These are phyloP conservation scores for Hemiprocne comata DNA, from an alignment of 2,113 vertebrate species.

Conservation along the genomic window DNA sequence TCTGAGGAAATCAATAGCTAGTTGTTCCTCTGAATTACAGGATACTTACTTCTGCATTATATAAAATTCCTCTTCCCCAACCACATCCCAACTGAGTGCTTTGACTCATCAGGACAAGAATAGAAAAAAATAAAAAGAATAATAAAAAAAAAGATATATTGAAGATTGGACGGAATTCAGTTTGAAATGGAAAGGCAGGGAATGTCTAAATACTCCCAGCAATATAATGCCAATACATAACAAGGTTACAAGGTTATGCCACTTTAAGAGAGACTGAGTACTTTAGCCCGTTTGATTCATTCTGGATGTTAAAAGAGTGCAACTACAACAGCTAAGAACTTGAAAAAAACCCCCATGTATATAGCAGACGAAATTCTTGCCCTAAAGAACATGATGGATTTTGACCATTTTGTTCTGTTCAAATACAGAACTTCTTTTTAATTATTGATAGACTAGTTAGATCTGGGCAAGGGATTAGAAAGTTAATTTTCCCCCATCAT, in stretches of 20 bases:
- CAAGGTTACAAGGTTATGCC: not conserved
- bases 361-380: not conserved
- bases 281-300: not conserved
- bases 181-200: not conserved
- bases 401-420: not conserved
- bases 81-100: not conserved
- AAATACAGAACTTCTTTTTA: not conserved
- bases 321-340: not conserved
- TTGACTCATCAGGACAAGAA: not conserved
- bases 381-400: not conserved
- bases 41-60: not conserved
- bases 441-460: not conserved
- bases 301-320: not conserved
- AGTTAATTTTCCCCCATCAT: not conserved
- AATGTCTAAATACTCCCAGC: not conserved
- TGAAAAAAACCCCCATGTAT: not conserved
- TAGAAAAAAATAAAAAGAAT: not conserved
- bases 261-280: not conserved
- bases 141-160: not conserved
- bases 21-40: constrained; percentile 1
- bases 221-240: not conserved
- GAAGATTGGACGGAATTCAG: not conserved
- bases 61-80: not conserved
- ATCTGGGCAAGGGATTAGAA: not conserved
- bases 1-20: not conserved